These are phyloP conservation scores for Tretioscincus oriximinensis DNA, from an alignment of 2,113 vertebrate species.

Conservation along the genomic window DNA sequence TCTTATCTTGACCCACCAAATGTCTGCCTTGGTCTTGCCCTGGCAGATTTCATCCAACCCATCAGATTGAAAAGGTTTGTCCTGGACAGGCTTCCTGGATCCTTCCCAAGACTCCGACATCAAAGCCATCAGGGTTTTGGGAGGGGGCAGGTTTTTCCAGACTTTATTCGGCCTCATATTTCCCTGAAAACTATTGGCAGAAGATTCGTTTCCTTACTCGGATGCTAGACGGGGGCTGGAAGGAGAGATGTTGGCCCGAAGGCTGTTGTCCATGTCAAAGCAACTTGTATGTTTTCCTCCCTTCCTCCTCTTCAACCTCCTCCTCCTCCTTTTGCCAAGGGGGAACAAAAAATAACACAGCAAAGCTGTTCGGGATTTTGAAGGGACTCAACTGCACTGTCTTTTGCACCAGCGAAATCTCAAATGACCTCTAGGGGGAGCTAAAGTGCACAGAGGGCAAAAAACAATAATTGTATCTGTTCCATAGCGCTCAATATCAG, in stretches of 20 bases:
- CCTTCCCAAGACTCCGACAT: background rate
- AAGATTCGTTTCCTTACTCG: background rate
- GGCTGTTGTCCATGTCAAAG: background rate
- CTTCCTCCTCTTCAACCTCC: background rate
- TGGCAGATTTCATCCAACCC: conserved; percentile 41
- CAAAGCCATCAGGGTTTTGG: conserved; percentile 15
- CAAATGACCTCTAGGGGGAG: background rate
- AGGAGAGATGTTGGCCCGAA: background rate
- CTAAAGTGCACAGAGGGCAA: too few species aligned
- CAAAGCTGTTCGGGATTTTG: background rate
- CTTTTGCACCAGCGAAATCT: background rate
- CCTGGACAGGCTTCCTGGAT: background rate
- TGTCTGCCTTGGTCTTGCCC: conserved; percentile 50
- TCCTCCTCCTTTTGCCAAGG: background rate
- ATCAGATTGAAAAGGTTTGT: background rate
- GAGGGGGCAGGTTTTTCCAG: conserved; percentile 29
- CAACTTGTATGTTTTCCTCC: background rate
- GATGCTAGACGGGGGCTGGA: background rate
- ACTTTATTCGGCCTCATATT: background rate
- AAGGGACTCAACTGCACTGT: background rate
- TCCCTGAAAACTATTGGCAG: background rate
- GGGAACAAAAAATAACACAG: background rate
- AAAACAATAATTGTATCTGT: too few species aligned
- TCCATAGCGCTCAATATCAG: too few species aligned
- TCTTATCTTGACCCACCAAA: background rate